Percentiles rank a stretch among this genome's conserved stretches.
Evolutionary conservation across 1,140 invertebrate genomes (phyloP).

Genomic region (Dendrolimus kikuchii): DNA sequence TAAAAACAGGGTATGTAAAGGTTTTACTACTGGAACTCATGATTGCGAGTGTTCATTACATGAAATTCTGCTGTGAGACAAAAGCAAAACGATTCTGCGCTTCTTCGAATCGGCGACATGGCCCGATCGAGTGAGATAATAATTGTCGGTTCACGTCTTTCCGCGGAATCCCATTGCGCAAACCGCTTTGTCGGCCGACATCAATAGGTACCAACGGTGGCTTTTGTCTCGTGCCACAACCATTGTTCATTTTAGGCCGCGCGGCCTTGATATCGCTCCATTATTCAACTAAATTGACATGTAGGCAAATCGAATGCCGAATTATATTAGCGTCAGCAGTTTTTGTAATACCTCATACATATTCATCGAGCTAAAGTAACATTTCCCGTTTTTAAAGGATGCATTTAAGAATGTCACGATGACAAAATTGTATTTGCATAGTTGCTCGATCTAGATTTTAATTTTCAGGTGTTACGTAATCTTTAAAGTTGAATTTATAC

Average conservation of each 20-base stretch:
- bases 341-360: no score
- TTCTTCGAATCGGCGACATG: constrained; percentile 54
- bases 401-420: no score
- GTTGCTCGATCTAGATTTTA: no score
- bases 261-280: constrained; percentile 52
- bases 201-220: constrained; percentile 44
- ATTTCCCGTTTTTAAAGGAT: no score
- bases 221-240: constrained; percentile 62
- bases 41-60: neutral
- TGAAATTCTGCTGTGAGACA: constrained; percentile 15
- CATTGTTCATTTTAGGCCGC: constrained; percentile 59
- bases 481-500: no score
- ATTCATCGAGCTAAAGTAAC: no score
- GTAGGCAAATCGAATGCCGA: constrained; percentile 20
- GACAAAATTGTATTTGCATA: no score
- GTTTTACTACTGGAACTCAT: no score
- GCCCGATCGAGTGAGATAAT: constrained; percentile 56
- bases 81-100: constrained; percentile 25
- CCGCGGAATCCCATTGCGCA: constrained; percentile 64
- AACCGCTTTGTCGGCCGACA: constrained; percentile 59
- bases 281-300: constrained; percentile 45
- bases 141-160: constrained; percentile 65
- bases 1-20: no score
- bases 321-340: no score
- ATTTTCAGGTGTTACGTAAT: no score